phyloP scores from a whole-genome alignment of 2,888 invertebrate genomes.

The Scaptodrosophila latifasciaeformis region DNA sequence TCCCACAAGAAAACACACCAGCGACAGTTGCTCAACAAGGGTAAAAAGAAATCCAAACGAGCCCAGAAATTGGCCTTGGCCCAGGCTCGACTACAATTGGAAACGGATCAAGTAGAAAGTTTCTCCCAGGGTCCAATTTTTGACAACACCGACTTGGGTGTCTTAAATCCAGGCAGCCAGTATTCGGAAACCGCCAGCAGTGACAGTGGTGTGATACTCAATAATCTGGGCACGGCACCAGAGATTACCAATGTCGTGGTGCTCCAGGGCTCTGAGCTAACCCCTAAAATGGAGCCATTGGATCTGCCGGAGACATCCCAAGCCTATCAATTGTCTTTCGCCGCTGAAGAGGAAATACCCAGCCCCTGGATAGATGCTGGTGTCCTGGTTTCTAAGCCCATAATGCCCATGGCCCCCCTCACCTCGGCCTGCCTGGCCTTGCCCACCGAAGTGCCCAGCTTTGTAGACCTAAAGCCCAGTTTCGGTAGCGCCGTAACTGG shows the following conservation, averaged over 20 bases:
- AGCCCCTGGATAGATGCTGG: conserved; percentile 86
- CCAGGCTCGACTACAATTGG: background rate
- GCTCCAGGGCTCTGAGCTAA: conserved; percentile 12
- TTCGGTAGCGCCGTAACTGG: conserved; percentile 47
- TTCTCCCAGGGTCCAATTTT: too few relatives aligned
- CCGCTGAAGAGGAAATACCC: conserved; percentile 85
- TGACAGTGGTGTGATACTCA: conserved; percentile 53
- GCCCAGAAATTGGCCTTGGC: conserved; percentile 29
- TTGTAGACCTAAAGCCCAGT: conserved; percentile 71
- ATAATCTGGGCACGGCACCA: conserved; percentile 3
- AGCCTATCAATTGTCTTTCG: conserved; percentile 83
- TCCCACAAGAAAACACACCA: conserved; percentile 87
- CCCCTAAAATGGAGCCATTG: conserved; percentile 49
- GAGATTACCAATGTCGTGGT: conserved; percentile 46
- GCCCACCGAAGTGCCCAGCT: conserved; percentile 73
- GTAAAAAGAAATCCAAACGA: conserved; percentile 55
- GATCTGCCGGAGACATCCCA: conserved; percentile 75
- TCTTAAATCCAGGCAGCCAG: conserved; percentile 40
- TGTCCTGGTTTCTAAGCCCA: conserved; percentile 79
- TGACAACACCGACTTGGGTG: too few relatives aligned
- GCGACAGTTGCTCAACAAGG: conserved; percentile 69
- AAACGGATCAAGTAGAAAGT: too few relatives aligned
- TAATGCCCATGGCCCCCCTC: conserved; percentile 79
- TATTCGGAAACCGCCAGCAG: conserved; percentile 49
- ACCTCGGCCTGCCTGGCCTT: conserved; percentile 75